Evolutionary conservation across 2,888 invertebrate species (phyloP), one percentile per base, ranked within the genome.

Genomic region (Lasioglossum zephyrum): DNA sequence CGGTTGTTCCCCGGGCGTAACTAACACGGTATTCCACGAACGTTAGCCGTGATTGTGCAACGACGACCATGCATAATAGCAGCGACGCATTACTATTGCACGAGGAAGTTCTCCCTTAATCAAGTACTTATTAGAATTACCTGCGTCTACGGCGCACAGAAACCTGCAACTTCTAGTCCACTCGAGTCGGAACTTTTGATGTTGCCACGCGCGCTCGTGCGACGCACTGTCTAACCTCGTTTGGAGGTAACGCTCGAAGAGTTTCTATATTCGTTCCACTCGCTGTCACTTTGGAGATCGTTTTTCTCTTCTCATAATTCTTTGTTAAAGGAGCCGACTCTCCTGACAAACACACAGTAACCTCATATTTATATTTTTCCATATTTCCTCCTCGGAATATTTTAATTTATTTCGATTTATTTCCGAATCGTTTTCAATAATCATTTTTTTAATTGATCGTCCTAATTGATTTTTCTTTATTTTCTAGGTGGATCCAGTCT

Each of bases 401-500:
- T 18, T 26, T 13, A 39, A 57, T 57, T 57, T 11, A 57, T 8
- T n/a, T n/a, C n/a, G n/a, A 11, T 4, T 9, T 53, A 53, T 9
- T n/a, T 57, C 11, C 57, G 11, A 57, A n/a, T 57, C n/a, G n/a
- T n/a, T 57, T 57, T 22, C n/a, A 11, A n/a, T n/a, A 57, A 57
- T n/a, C n/a, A 9, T 8, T 6, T 63, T 26, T 1, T 6, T 0
- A 31, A 63, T 31, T 1, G 26, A 16, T 60, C n/a, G 44, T 26
- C 13, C 18, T 57, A 74, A 73, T 60, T 49, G 57, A 18, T 11
- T 60, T 70, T 66, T 53, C 16, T 26, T 18, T 18, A 39, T 63
- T 18, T 92, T 92, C 77, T 90, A 93, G 92, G 92, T 86, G 94
- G 93, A 36, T 93, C 94, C 72, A 94, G 95, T 82, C 78, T 94